Base-by-base conservation (phyloP, 1,140 invertebrate species). In the Drosophila asahinai region DNA sequence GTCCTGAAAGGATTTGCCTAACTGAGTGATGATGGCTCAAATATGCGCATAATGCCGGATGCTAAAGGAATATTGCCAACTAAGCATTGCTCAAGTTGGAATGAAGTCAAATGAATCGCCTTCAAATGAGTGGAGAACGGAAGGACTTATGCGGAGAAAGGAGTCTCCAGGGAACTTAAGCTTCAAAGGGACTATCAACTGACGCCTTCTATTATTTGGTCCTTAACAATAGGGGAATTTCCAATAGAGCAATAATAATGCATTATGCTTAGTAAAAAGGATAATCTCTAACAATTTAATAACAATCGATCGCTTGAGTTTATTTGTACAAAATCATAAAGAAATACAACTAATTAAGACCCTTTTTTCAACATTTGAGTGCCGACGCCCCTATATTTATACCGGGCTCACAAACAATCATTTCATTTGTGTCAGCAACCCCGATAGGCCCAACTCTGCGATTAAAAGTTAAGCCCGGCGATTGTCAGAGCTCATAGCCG, bases 1-100 rank as follows among this genome's bases (percentile, higher is more conserved):
- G 66, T 55, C 47, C 22, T 49, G 43, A 66, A 55, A 78, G 52
- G 75, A 65, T 86, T 66, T 55, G 60, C 65, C 51, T 68, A 58
- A 61, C 62, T 59, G 75, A 81, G 66, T 54, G 78, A 81, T 74
- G 73, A 51, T 65, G 57, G 49, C 64, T 83, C 60, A 76, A 83
- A 71, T 83, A 83, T 83, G 81, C 81, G 76, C 81, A 83, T 83
- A 83, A 83, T 83, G 57, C 64, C 76, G 70, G 63, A 79, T 70
- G 65, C 63, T 33, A 22, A 60, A 48, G 54, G 5, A 61, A 60
- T 61, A 59, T 59, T 45, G 51, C 66, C n/a, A 40, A 49, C 38
- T 71, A 47, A 51, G 66, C 40, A 47, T 47, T 17, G 43, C 52
- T 22, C 40, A 45, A 66, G 22, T 27, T 14, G 17, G 17, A 64